Evolutionary conservation across 2,797 vertebrate genomes (phyloP), one percentile per base, ranked within the genome.

Genomic region (Percopsis omiscomaycus): DNA sequence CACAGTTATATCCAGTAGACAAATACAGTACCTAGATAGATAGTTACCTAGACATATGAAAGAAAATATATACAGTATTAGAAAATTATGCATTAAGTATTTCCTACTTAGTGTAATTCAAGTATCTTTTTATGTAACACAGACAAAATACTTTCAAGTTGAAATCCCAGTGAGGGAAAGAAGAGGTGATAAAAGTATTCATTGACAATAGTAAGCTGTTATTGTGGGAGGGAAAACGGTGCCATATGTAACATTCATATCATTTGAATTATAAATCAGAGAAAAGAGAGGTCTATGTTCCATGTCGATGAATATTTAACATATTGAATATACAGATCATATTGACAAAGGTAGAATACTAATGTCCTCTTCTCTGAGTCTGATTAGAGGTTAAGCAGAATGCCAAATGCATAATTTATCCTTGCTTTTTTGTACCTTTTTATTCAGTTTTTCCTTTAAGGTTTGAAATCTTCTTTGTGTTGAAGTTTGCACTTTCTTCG

Each of bases 231-330:
- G 70, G 77, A 66, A 81, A 81, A 84, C 78, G 84, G 81, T 85
- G 86, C 78, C 85, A 87, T 85, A 92, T 91, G 90, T 91, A 93
- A 92, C 91, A 91, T 93, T 93, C 88, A 92, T 92, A 91, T 88
- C 75, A 90, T 91, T 88, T 93, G 84, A 94, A 94, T 94, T 91
- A 94, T 93, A 89, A 94, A 93, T 92, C 90, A 92, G 83, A 86
- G 83, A 77, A 77, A 85, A 81, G 80, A 88, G 86, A 89, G 82
- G 81, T 86, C 88, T 89, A 79, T 84, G 88, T 92, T 88, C 88
- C 76, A 58, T 84, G 86, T 77, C 86, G 86, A 92, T 94, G 88
- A 94, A 94, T 94, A 93, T 93, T 93, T 92, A 92, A 92, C 88
- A 82, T 75, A 80, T 70, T 77, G 88, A 91, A 88, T 92, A 90